Conservation (phyloP, 2,888 invertebrate species). For the Sinelater perroti region DNA sequence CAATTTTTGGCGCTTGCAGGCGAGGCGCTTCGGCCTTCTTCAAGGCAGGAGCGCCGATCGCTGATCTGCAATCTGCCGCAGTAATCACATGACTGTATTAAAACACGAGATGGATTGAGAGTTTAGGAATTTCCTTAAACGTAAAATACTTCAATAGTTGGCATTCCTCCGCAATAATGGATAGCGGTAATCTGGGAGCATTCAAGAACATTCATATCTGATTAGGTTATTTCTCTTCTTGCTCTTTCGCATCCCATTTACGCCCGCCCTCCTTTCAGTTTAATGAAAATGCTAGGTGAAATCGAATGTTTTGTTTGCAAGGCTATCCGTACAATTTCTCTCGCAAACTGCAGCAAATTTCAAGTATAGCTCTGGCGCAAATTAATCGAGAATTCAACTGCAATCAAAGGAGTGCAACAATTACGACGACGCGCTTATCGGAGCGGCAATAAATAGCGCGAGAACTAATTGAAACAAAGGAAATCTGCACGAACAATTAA, state of each 20-base stretch:
- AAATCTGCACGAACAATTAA: slow-evolving; percentile 6
- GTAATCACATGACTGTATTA: slow-evolving; percentile 12
- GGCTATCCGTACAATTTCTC: slow-evolving; percentile 9
- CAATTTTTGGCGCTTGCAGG: neutral
- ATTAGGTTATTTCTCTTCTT: slow-evolving; percentile 32
- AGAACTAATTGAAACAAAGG: slow-evolving; percentile 10
- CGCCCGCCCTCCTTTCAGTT: slow-evolving; percentile 6
- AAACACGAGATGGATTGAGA: slow-evolving; percentile 7
- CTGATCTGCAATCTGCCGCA: slow-evolving; percentile 1
- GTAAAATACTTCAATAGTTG: slow-evolving; percentile 23
- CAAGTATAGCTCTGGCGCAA: neutral
- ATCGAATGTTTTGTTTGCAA: slow-evolving; percentile 25
- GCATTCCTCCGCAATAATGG: slow-evolving; percentile 26
- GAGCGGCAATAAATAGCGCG: slow-evolving; percentile 2
- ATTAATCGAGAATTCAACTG: slow-evolving; percentile 7
- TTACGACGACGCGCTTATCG: neutral
- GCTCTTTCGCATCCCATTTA: slow-evolving; percentile 18
- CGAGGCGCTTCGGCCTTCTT: neutral
- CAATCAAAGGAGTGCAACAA: slow-evolving; percentile 8
- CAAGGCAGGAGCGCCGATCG: neutral
- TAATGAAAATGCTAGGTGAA: slow-evolving; percentile 18
- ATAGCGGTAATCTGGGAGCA: slow-evolving; percentile 29
- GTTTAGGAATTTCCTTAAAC: slow-evolving; percentile 13
- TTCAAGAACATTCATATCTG: slow-evolving; percentile 29
- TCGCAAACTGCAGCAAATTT: too few species aligned